Evolutionary conservation across 2,888 invertebrate genomes (phyloP).

Genomic region (Hirtodrosophila trivittata): DNA sequence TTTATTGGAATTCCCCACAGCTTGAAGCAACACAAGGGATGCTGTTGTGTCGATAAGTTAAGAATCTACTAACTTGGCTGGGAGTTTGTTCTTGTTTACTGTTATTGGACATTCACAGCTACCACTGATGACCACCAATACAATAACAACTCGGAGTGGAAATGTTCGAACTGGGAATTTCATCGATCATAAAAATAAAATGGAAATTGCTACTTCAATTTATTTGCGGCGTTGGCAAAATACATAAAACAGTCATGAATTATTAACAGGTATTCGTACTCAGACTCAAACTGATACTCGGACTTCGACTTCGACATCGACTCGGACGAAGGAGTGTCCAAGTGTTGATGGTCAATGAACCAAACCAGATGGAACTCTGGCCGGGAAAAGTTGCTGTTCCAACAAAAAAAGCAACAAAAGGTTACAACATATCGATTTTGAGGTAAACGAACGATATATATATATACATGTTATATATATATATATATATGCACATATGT

Average conservation of each 20-base stretch:
- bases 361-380: slow-evolving; percentile 11
- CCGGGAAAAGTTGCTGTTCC: background rate
- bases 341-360: slow-evolving; percentile 41
- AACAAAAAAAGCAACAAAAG: slow-evolving; percentile 12
- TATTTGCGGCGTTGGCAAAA: slow-evolving; percentile 67
- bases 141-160: slow-evolving; percentile 33
- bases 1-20: background rate
- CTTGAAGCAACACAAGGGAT: slow-evolving; percentile 22
- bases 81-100: slow-evolving; percentile 35
- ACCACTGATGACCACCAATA: slow-evolving; percentile 38
- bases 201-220: slow-evolving; percentile 75
- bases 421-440: slow-evolving; percentile 23
- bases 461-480: no score
- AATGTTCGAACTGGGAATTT: slow-evolving; percentile 82
- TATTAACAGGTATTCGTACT: slow-evolving; percentile 69
- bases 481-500: no score
- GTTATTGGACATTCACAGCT: slow-evolving; percentile 56
- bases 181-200: slow-evolving; percentile 83
- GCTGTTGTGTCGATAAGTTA: slow-evolving; percentile 17
- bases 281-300: slow-evolving; percentile 14
- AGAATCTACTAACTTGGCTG: slow-evolving; percentile 5
- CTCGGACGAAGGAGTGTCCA: slow-evolving; percentile 50
- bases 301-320: slow-evolving; percentile 6
- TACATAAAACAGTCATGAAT: slow-evolving; percentile 69
- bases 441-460: background rate